A percentile compares a stretch with the other conserved stretches of the same genome.
phyloP scores from a whole-genome alignment of 2,113 vertebrate genomes.

The Egretta garzetta region DNA sequence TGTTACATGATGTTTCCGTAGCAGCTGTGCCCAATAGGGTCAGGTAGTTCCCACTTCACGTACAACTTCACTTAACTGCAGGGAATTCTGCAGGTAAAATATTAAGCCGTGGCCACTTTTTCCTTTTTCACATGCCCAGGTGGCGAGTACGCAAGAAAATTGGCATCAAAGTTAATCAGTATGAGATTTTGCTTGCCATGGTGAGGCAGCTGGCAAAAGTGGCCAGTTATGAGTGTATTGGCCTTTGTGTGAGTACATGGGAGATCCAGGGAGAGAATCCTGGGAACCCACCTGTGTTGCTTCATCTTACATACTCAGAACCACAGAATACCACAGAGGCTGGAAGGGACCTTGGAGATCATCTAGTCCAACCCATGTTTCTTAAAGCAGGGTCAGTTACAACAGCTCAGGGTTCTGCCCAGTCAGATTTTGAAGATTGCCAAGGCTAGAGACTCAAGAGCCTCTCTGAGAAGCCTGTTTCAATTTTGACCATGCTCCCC shows the following conservation, averaged over 20 bases:
- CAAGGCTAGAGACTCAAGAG: not conserved
- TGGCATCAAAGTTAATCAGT: not conserved
- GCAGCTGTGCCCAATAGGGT: not conserved
- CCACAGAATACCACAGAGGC: not conserved
- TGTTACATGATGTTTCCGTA: not conserved
- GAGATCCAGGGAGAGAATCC: not conserved
- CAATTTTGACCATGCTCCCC: fast-evolving
- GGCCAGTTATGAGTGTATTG: not conserved
- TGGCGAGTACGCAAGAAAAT: not conserved
- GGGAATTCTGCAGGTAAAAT: not conserved
- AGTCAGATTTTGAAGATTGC: not conserved
- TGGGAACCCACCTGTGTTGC: not conserved
- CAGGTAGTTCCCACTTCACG: not conserved
- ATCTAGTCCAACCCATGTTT: not conserved
- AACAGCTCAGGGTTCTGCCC: not conserved
- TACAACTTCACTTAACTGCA: not conserved
- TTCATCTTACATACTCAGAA: not conserved
- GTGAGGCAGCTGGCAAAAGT: not conserved
- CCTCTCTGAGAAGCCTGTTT: not conserved
- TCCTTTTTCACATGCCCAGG: not conserved
- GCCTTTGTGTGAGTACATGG: not conserved
- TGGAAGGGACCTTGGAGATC: not conserved
- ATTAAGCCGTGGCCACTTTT: not conserved
- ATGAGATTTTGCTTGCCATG: not conserved
- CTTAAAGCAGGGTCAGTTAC: not conserved